Evolutionary conservation across 2,888 invertebrate species (phyloP).

Genomic region (Apotomis betuletana): DNA sequence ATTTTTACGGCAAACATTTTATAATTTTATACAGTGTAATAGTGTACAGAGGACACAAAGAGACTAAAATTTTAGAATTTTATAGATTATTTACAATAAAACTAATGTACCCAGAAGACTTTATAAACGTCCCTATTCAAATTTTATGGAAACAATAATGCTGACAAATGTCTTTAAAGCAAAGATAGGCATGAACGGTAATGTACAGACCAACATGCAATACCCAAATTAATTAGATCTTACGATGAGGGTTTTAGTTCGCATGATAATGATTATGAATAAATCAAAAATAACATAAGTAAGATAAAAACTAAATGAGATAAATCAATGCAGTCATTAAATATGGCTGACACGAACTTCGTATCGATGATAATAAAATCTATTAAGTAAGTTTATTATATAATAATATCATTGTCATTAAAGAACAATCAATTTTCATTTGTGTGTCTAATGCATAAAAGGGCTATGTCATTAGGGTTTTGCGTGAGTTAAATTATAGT

Average conservation of each 20-base stretch:
- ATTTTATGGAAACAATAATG: no score
- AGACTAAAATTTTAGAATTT: no score
- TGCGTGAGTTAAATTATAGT: conserved; percentile 2
- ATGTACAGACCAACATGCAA: no score
- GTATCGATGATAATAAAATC: neutral
- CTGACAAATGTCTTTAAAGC: no score
- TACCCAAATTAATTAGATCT: no score
- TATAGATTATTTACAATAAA: no score
- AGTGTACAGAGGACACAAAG: no score
- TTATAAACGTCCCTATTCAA: no score
- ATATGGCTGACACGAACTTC: neutral
- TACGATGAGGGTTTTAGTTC: neutral
- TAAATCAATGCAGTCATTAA: conserved; percentile 14
- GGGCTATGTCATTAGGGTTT: conserved; percentile 3
- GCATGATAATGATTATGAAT: neutral
- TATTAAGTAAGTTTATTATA: neutral
- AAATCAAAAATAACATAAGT: conserved; percentile 15
- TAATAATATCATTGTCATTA: conserved; percentile 21
- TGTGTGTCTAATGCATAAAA: neutral
- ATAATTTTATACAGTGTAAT: no score
- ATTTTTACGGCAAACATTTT: no score
- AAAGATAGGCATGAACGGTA: no score
- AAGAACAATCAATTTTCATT: conserved; percentile 25
- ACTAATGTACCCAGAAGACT: no score
- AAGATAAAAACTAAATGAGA: conserved; percentile 26